Percentiles rank a stretch among this genome's conserved stretches.
Evolutionary conservation across 2,888 invertebrate species (phyloP).

Genomic region (Steinernema carpocapsae): DNA sequence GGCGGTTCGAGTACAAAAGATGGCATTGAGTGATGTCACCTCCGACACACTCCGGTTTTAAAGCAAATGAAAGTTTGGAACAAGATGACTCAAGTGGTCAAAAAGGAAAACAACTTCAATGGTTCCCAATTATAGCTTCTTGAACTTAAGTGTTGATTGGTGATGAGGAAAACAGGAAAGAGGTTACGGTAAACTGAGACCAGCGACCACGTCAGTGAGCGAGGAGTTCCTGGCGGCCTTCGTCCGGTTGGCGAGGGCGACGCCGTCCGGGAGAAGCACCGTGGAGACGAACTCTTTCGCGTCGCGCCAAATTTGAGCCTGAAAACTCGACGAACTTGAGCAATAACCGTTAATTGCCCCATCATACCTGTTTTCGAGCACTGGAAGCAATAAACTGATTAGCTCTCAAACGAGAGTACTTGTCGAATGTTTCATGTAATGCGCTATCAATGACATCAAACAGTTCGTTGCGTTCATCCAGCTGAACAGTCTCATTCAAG

Average conservation of each 20-base stretch:
- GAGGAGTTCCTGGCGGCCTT: conserved; percentile 23
- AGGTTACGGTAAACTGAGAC: conserved; percentile 27
- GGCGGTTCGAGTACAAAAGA: background rate
- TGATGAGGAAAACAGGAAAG: background rate
- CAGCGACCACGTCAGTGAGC: conserved; percentile 4
- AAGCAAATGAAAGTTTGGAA: conserved; percentile 16
- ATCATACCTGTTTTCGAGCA: conserved; percentile 59
- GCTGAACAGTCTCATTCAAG: conserved; percentile 39
- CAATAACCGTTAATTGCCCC: background rate
- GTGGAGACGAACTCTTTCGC: conserved; percentile 63
- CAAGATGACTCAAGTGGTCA: conserved; percentile 29
- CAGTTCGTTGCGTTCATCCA: conserved; percentile 57
- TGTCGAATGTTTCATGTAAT: conserved; percentile 64
- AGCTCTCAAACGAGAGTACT: conserved; percentile 59
- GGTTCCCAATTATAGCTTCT: conserved; percentile 13
- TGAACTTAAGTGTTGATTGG: conserved; percentile 19
- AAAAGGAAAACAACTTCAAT: conserved; percentile 17
- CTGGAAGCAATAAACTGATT: conserved; percentile 63
- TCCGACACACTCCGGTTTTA: background rate
- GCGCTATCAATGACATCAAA: conserved; percentile 63
- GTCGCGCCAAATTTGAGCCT: conserved; percentile 64
- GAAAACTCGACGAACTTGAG: background rate
- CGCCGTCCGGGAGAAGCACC: conserved; percentile 60
- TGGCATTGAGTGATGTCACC: conserved; percentile 29
- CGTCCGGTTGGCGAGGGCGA: conserved; percentile 56